Percentiles rank a stretch among this genome's conserved stretches.
Evolutionary conservation across 2,888 invertebrate genomes (phyloP).

Genomic region (Conus canariensis): DNA sequence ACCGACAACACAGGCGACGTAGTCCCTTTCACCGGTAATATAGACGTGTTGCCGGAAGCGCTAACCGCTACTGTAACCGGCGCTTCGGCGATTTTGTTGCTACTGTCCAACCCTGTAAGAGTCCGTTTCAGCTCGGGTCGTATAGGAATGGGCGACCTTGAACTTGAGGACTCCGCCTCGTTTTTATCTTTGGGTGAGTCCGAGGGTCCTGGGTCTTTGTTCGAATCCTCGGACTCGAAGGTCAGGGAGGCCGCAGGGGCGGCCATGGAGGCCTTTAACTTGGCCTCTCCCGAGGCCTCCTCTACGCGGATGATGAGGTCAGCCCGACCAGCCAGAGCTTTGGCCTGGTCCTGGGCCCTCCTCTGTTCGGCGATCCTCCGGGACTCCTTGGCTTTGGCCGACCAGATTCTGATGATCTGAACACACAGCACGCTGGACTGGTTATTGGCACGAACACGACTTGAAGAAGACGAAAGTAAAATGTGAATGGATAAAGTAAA

Average conservation of each 20-base stretch:
- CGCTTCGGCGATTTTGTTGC: not conserved
- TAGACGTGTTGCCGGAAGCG: constrained; percentile 7
- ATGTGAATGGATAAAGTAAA: too few relatives aligned
- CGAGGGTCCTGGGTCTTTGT: not conserved
- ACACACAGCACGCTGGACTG: not conserved
- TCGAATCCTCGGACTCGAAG: not conserved
- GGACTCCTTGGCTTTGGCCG: constrained; percentile 36
- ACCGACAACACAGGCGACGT: too few relatives aligned
- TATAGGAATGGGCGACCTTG: not conserved
- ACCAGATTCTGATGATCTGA: constrained; percentile 39
- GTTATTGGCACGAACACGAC: too few relatives aligned
- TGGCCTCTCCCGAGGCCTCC: constrained; percentile 18
- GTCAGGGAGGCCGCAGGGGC: not conserved
- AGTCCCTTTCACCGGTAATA: not conserved
- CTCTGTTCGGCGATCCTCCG: constrained; percentile 36
- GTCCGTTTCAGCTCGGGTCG: constrained; percentile 19
- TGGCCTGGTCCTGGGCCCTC: constrained; percentile 14
- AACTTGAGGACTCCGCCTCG: not conserved
- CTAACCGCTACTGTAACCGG: not conserved
- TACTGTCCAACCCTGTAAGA: constrained; percentile 8
- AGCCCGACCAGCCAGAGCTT: not conserved
- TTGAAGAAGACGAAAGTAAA: too few relatives aligned
- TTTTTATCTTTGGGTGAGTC: not conserved
- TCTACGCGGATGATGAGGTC: constrained; percentile 33
- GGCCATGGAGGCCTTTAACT: not conserved